Evolutionary conservation across 2,113 vertebrate genomes (phyloP).

Genomic region (Cariama cristata): DNA sequence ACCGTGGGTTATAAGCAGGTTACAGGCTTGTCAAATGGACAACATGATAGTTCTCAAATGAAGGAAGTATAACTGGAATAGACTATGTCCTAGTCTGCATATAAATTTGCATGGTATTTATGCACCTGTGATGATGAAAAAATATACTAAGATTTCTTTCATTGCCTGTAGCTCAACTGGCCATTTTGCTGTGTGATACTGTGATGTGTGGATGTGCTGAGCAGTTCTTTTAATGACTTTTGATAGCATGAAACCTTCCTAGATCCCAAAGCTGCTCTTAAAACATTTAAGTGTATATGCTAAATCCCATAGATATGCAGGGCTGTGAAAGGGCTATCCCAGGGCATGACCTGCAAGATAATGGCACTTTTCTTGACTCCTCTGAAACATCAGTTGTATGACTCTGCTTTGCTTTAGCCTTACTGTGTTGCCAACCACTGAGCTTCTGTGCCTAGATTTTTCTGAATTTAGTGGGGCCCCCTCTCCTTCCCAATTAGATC

Average conservation of each 20-base stretch:
- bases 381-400: not conserved
- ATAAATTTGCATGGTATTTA: not conserved
- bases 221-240: not conserved
- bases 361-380: not conserved
- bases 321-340: not conserved
- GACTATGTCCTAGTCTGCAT: fast-evolving
- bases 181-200: not conserved
- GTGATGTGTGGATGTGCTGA: not conserved
- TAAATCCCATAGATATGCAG: not conserved
- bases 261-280: not conserved
- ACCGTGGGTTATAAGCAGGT: not conserved
- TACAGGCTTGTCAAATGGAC: not conserved
- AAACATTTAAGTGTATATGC: not conserved
- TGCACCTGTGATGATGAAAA: not conserved
- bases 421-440: not conserved
- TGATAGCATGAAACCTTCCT: not conserved
- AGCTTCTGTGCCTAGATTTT: not conserved
- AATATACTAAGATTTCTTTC: not conserved
- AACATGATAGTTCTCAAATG: not conserved
- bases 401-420: not conserved
- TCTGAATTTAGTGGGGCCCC: not conserved
- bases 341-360: not conserved
- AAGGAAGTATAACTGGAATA: not conserved
- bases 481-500: not conserved
- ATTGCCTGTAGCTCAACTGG: not conserved